Evolutionary conservation across 1,140 invertebrate genomes (phyloP).

Genomic region (Drosophila dunni): DNA sequence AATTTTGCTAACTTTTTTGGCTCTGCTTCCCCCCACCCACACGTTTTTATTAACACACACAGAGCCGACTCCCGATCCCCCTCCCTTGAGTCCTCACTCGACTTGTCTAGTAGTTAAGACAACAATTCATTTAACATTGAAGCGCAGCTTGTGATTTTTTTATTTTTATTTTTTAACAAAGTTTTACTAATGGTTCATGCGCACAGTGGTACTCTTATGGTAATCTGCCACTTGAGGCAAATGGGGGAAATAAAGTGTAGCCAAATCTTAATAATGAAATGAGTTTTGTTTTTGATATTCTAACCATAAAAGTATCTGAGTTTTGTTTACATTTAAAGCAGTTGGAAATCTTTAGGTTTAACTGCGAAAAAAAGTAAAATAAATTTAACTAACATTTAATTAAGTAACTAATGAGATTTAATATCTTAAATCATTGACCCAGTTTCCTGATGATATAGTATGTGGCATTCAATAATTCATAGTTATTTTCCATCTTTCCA

Average conservation of each 20-base stretch:
- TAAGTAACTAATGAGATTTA: too few relatives aligned
- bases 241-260: neutral
- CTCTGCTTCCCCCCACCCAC: slow-evolving; percentile 27
- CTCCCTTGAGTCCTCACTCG: neutral
- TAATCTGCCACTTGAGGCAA: neutral
- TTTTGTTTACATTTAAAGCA: too few relatives aligned
- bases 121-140: slow-evolving; percentile 82
- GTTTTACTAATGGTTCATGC: slow-evolving; percentile 61
- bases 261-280: too few relatives aligned
- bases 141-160: slow-evolving; percentile 55
- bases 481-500: too few relatives aligned
- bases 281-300: too few relatives aligned
- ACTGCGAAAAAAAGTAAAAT: too few relatives aligned
- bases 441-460: too few relatives aligned
- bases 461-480: too few relatives aligned
- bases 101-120: slow-evolving; percentile 75
- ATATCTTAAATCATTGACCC: too few relatives aligned
- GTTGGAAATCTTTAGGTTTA: too few relatives aligned
- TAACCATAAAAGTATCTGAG: too few relatives aligned
- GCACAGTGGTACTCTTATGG: slow-evolving; percentile 54
- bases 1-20: slow-evolving; percentile 71
- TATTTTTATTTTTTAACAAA: slow-evolving; percentile 47
- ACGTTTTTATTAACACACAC: slow-evolving; percentile 48
- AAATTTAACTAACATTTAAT: too few relatives aligned
- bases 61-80: neutral